Evolutionary conservation across 2,797 vertebrate genomes (phyloP).

Genomic region (Phoebastria nigripes): DNA sequence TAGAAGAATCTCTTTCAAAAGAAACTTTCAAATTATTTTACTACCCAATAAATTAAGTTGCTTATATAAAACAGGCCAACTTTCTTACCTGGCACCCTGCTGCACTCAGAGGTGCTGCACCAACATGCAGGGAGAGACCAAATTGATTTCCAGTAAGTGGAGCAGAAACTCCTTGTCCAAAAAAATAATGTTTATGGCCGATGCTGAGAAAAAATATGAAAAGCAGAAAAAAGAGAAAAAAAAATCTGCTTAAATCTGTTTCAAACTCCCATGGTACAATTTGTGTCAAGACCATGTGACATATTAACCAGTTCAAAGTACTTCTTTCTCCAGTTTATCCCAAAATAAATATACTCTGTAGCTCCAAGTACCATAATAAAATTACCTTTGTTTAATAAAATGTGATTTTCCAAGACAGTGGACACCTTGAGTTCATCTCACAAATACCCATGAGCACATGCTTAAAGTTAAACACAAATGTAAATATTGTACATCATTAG

Average conservation of each 20-base stretch:
- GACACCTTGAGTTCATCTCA: neutral
- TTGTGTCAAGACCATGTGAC: neutral
- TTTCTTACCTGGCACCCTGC: neutral
- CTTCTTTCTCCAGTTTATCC: neutral
- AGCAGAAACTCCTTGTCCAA: neutral
- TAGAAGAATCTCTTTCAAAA: neutral
- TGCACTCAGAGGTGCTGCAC: neutral
- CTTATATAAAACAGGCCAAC: neutral
- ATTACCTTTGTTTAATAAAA: neutral
- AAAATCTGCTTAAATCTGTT: neutral
- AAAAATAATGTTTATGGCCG: neutral
- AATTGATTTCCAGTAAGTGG: neutral
- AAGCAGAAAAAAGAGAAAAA: neutral
- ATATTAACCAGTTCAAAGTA: neutral
- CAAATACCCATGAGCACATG: neutral
- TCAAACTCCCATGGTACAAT: neutral
- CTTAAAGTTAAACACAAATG: neutral
- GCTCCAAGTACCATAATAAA: accelerated
- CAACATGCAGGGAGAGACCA: neutral
- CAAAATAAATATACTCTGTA: neutral
- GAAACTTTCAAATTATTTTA: neutral
- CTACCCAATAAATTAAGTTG: neutral
- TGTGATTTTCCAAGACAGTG: neutral
- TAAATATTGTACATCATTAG: neutral
- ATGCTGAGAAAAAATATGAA: neutral